These are phyloP conservation scores for Indicator indicator DNA, from an alignment of 2,113 vertebrate species.

Conservation along the genomic window DNA sequence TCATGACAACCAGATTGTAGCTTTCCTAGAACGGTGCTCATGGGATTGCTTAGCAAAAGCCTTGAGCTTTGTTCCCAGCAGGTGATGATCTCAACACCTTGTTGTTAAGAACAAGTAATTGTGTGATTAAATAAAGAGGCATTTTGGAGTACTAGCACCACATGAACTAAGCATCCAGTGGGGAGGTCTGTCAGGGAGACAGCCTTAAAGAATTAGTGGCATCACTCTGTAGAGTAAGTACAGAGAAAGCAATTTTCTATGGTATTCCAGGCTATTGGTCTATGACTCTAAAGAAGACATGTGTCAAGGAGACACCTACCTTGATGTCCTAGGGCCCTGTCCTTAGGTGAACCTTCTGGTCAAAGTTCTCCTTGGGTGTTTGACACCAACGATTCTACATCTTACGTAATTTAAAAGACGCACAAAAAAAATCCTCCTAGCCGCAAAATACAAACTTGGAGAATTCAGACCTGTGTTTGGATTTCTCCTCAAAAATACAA, in stretches of 20 bases:
- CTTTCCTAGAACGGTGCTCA: background rate
- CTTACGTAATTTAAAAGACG: background rate
- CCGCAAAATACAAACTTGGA: background rate
- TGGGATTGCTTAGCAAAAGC: background rate
- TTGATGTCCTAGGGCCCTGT: background rate
- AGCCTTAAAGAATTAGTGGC: background rate
- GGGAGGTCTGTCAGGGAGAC: background rate
- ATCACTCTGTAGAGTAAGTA: background rate
- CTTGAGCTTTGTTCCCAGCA: background rate
- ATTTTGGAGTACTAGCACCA: background rate
- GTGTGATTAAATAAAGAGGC: background rate
- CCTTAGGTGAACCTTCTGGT: background rate
- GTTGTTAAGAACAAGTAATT: background rate
- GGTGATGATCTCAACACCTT: background rate
- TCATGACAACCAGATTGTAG: background rate
- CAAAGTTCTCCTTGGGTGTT: background rate
- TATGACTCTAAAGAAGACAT: background rate
- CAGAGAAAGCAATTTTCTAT: background rate
- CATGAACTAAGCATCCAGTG: background rate
- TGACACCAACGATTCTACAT: background rate
- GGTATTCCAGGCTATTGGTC: background rate
- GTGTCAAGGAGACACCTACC: background rate
- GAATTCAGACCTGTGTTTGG: background rate
- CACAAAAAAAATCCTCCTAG: background rate
- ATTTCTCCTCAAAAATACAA: background rate